These are phyloP conservation scores for Thereva unica DNA, from an alignment of 2,888 invertebrate species.

Conservation along the genomic window DNA sequence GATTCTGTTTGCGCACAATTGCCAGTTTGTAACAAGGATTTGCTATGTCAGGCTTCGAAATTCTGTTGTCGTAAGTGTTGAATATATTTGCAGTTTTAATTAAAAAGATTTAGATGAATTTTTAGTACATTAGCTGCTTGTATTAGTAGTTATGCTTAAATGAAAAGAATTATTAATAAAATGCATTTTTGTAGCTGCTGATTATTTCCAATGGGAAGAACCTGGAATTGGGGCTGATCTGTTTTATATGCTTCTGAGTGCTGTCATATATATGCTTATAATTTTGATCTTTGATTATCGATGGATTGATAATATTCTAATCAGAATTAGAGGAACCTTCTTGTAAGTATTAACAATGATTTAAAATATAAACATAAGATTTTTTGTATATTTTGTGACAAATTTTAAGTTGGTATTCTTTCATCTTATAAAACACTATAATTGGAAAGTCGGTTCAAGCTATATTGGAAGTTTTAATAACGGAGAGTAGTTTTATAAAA, in stretches of 20 bases:
- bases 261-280: conserved; percentile 64
- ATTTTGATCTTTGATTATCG: conserved; percentile 67
- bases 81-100: neutral
- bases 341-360: conserved; percentile 21
- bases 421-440: too few species aligned
- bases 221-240: conserved; percentile 75
- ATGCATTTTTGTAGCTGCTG: conserved; percentile 40
- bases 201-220: conserved; percentile 68
- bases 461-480: too few species aligned
- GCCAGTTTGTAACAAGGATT: conserved; percentile 42
- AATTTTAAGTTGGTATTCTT: too few species aligned
- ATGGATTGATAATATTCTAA: conserved; percentile 42
- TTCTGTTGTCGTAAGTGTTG: conserved; percentile 14
- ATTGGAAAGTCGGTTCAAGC: too few species aligned
- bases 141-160: too few species aligned
- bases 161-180: too few species aligned
- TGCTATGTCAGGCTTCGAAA: neutral
- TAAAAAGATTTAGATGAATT: too few species aligned
- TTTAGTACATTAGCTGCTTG: too few species aligned
- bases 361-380: neutral
- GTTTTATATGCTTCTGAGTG: conserved; percentile 63
- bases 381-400: too few species aligned
- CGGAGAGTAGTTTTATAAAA: too few species aligned
- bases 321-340: conserved; percentile 30
- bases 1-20: conserved; percentile 53